Percentiles rank a stretch among this genome's conserved stretches.
These are phyloP conservation scores for Synanceia verrucosa DNA, from an alignment of 2,797 vertebrate genomes.

Conservation along the genomic window DNA sequence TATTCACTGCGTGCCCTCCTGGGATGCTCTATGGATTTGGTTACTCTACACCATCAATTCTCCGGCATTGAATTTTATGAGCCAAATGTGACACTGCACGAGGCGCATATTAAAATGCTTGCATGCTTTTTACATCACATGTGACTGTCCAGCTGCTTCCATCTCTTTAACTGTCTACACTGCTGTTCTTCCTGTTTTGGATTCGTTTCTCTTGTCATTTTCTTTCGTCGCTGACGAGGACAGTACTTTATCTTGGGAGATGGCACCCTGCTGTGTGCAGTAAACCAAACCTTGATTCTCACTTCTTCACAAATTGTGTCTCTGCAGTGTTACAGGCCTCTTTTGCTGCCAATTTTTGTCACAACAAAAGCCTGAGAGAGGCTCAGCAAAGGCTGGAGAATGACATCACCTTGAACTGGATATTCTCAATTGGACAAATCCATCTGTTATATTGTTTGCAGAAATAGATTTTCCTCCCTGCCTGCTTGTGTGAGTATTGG, in stretches of 20 bases:
- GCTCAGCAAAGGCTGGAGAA: conserved; percentile 15
- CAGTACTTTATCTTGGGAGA: conserved; percentile 14
- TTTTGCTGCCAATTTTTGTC: conserved; percentile 1
- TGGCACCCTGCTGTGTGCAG: conserved; percentile 37
- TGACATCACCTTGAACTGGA: conserved; percentile 55
- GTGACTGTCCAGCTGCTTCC: conserved; percentile 30
- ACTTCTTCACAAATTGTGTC: conserved; percentile 44
- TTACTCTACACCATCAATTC: conserved; percentile 50
- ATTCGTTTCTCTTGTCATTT: conserved; percentile 20
- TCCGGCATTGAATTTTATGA: conserved; percentile 49
- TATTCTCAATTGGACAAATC: conserved; percentile 46
- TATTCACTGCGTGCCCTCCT: conserved; percentile 28
- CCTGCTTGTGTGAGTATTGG: conserved; percentile 42
- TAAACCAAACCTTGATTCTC: conserved; percentile 41
- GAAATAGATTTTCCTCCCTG: conserved; percentile 52
- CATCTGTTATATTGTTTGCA: conserved; percentile 41
- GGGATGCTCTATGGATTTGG: conserved; percentile 51
- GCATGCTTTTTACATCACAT: conserved; percentile 32
- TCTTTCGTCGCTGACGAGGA: conserved; percentile 18
- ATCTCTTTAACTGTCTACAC: neutral
- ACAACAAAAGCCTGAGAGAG: conserved; percentile 39
- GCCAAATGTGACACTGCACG: conserved; percentile 38
- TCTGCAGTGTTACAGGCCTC: conserved; percentile 3
- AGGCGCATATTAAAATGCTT: conserved; percentile 53
- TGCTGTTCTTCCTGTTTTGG: conserved; percentile 7